Evolutionary conservation across 1,140 invertebrate genomes (phyloP).

Genomic region (Laodelphax striatellus): DNA sequence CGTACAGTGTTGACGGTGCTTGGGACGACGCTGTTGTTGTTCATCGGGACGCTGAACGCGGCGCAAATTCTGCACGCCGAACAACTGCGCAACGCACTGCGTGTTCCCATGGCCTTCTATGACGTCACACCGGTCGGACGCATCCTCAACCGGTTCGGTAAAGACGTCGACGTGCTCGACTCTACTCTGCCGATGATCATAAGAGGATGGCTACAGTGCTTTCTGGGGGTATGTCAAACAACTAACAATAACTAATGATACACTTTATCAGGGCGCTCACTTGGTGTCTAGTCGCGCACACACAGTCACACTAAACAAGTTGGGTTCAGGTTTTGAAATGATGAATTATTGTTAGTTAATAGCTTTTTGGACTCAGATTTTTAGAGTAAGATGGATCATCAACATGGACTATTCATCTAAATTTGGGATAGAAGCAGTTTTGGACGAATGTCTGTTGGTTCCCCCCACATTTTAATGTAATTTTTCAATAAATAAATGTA

Average conservation of each 20-base stretch:
- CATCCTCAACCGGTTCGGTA: slow-evolving; percentile 74
- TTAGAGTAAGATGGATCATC: too few relatives aligned
- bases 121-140: slow-evolving; percentile 77
- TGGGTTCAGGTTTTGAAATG: too few relatives aligned
- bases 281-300: too few relatives aligned
- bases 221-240: slow-evolving; percentile 39
- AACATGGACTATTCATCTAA: too few relatives aligned
- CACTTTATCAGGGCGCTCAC: too few relatives aligned
- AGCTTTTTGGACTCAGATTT: too few relatives aligned
- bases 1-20: not conserved
- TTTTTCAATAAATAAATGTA: too few relatives aligned
- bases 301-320: too few relatives aligned
- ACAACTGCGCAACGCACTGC: slow-evolving; percentile 40
- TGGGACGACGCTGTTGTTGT: slow-evolving; percentile 21
- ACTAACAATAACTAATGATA: not conserved
- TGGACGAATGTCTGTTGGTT: too few relatives aligned
- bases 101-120: slow-evolving; percentile 67
- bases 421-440: too few relatives aligned
- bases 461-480: too few relatives aligned
- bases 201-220: slow-evolving; percentile 31
- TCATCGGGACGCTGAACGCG: slow-evolving; percentile 56
- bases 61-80: slow-evolving; percentile 55
- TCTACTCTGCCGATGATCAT: slow-evolving; percentile 29
- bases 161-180: slow-evolving; percentile 71
- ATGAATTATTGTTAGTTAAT: too few relatives aligned